phyloP scores from a whole-genome alignment of 2,888 invertebrate species.

The Drosophila multiciliata region DNA sequence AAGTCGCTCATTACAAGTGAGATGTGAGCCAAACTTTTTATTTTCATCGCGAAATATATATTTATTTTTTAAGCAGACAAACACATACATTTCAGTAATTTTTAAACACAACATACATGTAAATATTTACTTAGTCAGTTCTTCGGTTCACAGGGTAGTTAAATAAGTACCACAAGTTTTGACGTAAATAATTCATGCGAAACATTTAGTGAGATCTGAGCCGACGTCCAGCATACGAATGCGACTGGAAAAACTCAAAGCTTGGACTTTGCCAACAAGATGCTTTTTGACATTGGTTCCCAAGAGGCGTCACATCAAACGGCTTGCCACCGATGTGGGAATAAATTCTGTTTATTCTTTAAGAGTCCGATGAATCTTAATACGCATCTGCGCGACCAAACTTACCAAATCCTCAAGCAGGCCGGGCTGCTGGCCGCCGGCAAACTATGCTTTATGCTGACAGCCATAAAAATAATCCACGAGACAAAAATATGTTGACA shows the following conservation, averaged over 20 bases:
- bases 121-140: not conserved
- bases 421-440: slow-evolving; percentile 57
- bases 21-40: not conserved
- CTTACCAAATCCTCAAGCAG: slow-evolving; percentile 61
- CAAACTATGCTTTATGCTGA: slow-evolving; percentile 39
- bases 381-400: slow-evolving; percentile 51
- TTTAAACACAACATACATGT: not conserved
- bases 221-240: slow-evolving; percentile 44
- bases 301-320: slow-evolving; percentile 51
- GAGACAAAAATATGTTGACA: slow-evolving; percentile 53
- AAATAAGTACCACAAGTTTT: slow-evolving; percentile 23
- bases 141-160: slow-evolving; percentile 9
- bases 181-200: slow-evolving; percentile 35
- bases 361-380: slow-evolving; percentile 45
- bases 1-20: slow-evolving; percentile 11
- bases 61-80: not conserved
- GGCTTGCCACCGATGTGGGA: slow-evolving; percentile 58
- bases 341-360: slow-evolving; percentile 49
- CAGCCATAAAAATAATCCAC: slow-evolving; percentile 16
- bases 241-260: slow-evolving; percentile 31
- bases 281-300: slow-evolving; percentile 59
- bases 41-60: not conserved
- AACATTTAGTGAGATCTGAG: slow-evolving; percentile 49
- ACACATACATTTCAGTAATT: no score
- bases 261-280: slow-evolving; percentile 57